Evolutionary conservation across 1,140 invertebrate species (phyloP).

Genomic region (Conopomorpha cramerella): DNA sequence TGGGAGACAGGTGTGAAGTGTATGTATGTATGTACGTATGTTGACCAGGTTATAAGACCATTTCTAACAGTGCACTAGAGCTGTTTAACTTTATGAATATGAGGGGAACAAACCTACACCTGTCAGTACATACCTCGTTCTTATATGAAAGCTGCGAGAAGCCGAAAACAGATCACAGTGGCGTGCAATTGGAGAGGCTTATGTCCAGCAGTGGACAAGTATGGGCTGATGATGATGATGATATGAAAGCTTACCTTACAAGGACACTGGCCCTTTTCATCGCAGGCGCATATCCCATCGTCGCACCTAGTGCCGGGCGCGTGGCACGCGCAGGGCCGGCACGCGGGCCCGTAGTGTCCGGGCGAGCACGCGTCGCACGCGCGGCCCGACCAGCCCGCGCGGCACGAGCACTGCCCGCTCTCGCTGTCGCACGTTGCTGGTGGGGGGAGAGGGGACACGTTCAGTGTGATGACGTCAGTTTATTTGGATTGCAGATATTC

Average conservation of each 20-base stretch:
- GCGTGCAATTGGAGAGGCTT: too few species aligned
- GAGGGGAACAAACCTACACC: too few species aligned
- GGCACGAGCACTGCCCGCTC: slow-evolving; percentile 82
- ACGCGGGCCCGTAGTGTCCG: slow-evolving; percentile 88
- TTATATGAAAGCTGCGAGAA: too few species aligned
- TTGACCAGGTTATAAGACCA: too few species aligned
- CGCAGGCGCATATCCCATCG: slow-evolving; percentile 72
- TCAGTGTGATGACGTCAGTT: background rate
- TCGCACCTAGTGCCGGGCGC: slow-evolving; percentile 67
- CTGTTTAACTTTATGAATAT: too few species aligned
- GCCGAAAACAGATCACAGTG: too few species aligned
- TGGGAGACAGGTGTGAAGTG: too few species aligned
- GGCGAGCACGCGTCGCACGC: slow-evolving; percentile 81
- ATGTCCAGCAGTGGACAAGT: too few species aligned
- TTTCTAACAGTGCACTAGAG: too few species aligned
- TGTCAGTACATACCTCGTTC: too few species aligned
- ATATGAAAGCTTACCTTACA: slow-evolving; percentile 71
- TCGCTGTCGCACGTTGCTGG: slow-evolving; percentile 68
- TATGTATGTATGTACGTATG: too few species aligned
- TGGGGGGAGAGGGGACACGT: background rate
- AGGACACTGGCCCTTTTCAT: slow-evolving; percentile 79
- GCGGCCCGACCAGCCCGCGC: slow-evolving; percentile 77
- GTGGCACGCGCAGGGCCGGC: slow-evolving; percentile 81
- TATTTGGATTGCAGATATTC: background rate
- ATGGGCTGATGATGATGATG: too few species aligned